Evolutionary conservation across 2,113 vertebrate genomes (phyloP).

Genomic region (Peromyscus californicus): DNA sequence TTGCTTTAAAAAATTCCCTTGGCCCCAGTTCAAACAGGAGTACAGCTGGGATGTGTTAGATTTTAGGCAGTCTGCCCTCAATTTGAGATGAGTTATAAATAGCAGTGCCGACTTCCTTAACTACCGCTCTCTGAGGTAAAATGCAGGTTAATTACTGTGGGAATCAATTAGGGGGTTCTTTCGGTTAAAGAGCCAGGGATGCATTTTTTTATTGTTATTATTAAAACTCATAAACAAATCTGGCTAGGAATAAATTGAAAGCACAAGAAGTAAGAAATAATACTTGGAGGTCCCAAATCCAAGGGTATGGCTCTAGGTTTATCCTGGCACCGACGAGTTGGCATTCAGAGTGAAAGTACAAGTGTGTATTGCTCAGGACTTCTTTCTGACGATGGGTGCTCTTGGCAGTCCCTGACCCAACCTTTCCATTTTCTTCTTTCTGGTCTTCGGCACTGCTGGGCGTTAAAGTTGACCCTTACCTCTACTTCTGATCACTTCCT

Average conservation of each 20-base stretch:
- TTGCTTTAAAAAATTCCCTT: constrained; percentile 96
- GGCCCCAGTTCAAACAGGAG: constrained; percentile 98
- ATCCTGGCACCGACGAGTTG: constrained; percentile 8
- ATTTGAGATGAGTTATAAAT: constrained; percentile 99
- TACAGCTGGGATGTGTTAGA: constrained; percentile 99
- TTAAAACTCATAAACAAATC: constrained; percentile 82
- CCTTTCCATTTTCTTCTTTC: not conserved
- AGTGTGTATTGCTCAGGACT: constrained; percentile 15
- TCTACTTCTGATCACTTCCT: not conserved
- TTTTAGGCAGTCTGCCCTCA: constrained; percentile 99
- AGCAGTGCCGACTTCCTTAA: constrained; percentile 97
- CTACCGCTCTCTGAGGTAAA: constrained; percentile 96
- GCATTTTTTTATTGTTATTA: constrained; percentile 85
- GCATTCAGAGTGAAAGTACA: constrained; percentile 14
- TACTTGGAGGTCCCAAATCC: constrained; percentile 54
- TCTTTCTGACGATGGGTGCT: not conserved
- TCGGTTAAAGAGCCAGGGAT: constrained; percentile 89
- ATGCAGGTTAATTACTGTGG: constrained; percentile 98
- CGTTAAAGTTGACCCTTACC: constrained; percentile 25
- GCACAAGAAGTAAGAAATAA: constrained; percentile 72
- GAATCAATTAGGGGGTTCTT: constrained; percentile 94
- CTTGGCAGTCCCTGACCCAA: not conserved
- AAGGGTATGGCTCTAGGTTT: constrained; percentile 68
- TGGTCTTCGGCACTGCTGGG: not conserved
- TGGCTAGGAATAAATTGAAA: constrained; percentile 80